Conservation (phyloP, 2,888 invertebrate genomes). For the Ectemnius lituratus region DNA sequence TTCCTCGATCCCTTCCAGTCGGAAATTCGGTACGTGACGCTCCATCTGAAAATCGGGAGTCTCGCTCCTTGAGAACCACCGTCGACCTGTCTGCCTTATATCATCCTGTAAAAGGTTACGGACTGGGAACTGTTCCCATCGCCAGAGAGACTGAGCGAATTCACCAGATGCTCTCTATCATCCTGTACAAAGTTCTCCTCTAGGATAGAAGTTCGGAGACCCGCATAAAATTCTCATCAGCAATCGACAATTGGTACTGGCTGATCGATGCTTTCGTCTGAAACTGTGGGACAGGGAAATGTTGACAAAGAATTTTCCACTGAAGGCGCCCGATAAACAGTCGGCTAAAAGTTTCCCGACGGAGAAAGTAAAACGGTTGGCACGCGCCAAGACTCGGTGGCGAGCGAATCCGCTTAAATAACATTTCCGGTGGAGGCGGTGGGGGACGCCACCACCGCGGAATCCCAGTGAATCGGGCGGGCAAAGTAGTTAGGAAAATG, state of each 20-base stretch:
- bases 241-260: no score
- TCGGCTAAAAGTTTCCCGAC: neutral
- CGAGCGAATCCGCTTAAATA: constrained; percentile 51
- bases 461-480: constrained; percentile 49
- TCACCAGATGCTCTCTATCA: constrained; percentile 3
- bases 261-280: no score
- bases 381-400: constrained; percentile 40
- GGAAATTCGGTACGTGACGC: constrained; percentile 40
- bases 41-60: constrained; percentile 23
- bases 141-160: neutral
- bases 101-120: constrained; percentile 29
- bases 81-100: constrained; percentile 30
- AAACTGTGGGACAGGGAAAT: constrained; percentile 6
- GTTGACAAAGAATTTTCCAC: constrained; percentile 33
- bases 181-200: neutral
- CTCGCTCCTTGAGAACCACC: constrained; percentile 13
- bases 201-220: no score
- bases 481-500: constrained; percentile 65
- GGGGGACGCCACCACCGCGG: constrained; percentile 11
- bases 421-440: constrained; percentile 33
- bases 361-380: constrained; percentile 26
- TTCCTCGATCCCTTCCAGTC: constrained; percentile 16
- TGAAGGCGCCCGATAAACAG: neutral
- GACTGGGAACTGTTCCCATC: constrained; percentile 23
- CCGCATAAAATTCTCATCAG: no score